A percentile compares a stretch with the other conserved stretches of the same genome.
Conservation (phyloP, 2,888 invertebrate genomes). For the Phaonia tiefii region DNA sequence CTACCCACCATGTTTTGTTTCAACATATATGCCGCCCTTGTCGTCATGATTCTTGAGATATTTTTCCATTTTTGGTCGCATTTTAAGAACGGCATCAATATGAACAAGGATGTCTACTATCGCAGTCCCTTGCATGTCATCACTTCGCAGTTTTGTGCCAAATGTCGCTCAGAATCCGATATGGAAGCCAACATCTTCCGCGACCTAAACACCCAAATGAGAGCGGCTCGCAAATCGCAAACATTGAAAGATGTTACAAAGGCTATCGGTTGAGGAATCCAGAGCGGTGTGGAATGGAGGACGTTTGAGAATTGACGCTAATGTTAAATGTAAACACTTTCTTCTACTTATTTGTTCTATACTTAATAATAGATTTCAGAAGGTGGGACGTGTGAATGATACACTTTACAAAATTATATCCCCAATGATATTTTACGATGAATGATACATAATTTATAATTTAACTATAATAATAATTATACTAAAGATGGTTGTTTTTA, state of each 20-base stretch:
- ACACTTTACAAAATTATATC: background rate
- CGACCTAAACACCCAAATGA: conserved; percentile 83
- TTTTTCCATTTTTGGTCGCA: conserved; percentile 86
- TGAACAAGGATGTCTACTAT: conserved; percentile 83
- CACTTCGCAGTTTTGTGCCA: conserved; percentile 86
- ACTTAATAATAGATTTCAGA: conserved; percentile 9
- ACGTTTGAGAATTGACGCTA: background rate
- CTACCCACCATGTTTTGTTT: conserved; percentile 84
- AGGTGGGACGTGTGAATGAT: no score
- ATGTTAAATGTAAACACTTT: background rate
- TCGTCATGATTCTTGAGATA: conserved; percentile 83
- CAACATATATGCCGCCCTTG: conserved; percentile 81
- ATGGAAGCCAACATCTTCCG: conserved; percentile 82
- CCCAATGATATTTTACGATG: background rate
- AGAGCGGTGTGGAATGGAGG: background rate
- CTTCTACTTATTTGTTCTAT: background rate
- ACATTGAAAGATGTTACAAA: conserved; percentile 77
- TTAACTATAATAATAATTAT: no score
- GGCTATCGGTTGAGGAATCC: conserved; percentile 71
- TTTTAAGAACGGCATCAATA: conserved; percentile 84
- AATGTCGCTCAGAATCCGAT: conserved; percentile 84
- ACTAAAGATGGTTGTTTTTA: no score
- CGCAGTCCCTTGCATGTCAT: conserved; percentile 87
- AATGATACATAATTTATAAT: no score
- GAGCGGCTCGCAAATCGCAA: conserved; percentile 76